Base-by-base conservation (phyloP, 2,113 vertebrate species). In the Centropus bengalensis region DNA sequence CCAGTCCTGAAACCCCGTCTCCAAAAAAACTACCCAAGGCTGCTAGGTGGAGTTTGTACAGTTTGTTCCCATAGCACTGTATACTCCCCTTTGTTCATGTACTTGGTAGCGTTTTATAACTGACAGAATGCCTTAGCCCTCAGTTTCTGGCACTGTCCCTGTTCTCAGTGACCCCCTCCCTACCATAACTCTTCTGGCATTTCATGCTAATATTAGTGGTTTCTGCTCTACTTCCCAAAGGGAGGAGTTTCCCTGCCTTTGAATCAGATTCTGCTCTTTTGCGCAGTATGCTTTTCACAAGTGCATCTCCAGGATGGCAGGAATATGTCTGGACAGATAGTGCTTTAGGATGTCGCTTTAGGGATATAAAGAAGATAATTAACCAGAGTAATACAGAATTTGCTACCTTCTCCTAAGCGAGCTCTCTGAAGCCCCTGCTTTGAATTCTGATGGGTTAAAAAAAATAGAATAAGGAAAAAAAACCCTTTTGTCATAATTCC, bases 221-320 rank as follows among this genome's bases (percentile, higher is more conserved):
- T 97, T 97, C 93, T 95, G 84, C 87, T 91, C 89, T 94, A 89
- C 30, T 96, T 94, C 92, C 86, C 89, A 77, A 71, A 73, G 77
- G 86, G 73, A 76, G 73, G 76, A 75, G n/a, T 86, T 90, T 14
- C 74, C 28, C 24, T 52, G 63, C 51, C 70, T 82, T 82, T 92
- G 70, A 85, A 85, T 92, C 58, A 77, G 51, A 88, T 85, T 91
- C 66, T 67, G 27, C 74, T 76, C 45, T 93, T 93, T 55, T 62
- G 51, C 75, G 44, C 40, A 82, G 55, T 58, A 30, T 78, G 67
- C 28, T 69, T 96, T 94, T 66, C 42, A 76, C 55, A 73, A 66
- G 22, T 75, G 1, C 82, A 15, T 88, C 82, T 91, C 26, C 26
- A 69, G 49, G 52, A 56, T 10, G 86, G 74, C 27, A 73, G 63